Base-by-base conservation (phyloP, 2,888 invertebrate genomes). In the Candidula unifasciata region DNA sequence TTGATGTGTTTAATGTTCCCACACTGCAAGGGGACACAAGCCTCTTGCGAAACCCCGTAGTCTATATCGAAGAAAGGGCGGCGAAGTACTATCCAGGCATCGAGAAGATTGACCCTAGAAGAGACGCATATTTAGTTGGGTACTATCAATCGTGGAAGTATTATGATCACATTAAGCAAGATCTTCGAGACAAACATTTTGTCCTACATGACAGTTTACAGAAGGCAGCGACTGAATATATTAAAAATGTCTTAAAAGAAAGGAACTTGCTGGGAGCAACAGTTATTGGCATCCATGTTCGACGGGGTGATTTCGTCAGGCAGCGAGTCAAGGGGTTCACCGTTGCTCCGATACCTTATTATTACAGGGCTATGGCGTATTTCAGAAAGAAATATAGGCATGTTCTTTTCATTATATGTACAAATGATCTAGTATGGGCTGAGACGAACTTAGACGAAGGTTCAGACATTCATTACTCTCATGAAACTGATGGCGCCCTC, bases 261-360 rank as follows among this genome's bases (percentile, higher is more conserved):
- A 84, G 84, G 13, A 87, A 87, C 30, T 89, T 88, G 85, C 85
- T 84, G 2, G 85, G 82, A n/a, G 84, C 87, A 10, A 74, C 85
- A 24, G 68, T 88, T 5, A 86, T 90, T 2, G 94, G 93, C 0
- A 88, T 94, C 30, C 94, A 94, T 86, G 91, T 94, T 3, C 89
- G 94, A 13, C 90, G 93, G 64, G 94, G 94, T 18, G 94, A 94
- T 86, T 89, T 94, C 85, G 90, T 92, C 6, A 87, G 91, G 78
- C 91, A 93, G 83, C 81, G 88, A 21, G 86, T 88, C 30, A 92
- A 92, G 87, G 93, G 94, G 1, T 94, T 93, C 86, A 89, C 90
- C 5, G 90, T 89, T 2, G 92, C 94, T 1, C 91, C 92, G 0
- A 83, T 90, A 52, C 90, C 90, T 0, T 94, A 93, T 86, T 93